These are phyloP conservation scores for Huso huso DNA, from an alignment of 2,797 vertebrate genomes.

Conservation along the genomic window DNA sequence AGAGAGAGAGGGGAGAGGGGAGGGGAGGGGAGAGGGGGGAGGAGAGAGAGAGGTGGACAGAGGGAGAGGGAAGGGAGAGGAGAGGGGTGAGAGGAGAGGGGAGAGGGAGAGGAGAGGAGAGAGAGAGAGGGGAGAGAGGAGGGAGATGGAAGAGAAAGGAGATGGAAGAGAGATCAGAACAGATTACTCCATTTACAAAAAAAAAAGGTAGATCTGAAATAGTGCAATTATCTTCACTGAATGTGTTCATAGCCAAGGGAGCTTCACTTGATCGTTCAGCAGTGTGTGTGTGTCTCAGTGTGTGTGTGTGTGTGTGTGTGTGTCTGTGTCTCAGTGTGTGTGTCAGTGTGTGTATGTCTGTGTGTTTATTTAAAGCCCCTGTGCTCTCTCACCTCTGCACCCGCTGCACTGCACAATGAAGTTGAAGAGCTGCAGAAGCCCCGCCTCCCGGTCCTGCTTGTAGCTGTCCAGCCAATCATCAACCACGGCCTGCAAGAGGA, in stretches of 20 bases:
- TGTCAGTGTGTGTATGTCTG: neutral
- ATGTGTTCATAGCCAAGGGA: neutral
- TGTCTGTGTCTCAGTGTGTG: no score
- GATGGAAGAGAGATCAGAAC: neutral
- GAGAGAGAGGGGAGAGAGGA: neutral
- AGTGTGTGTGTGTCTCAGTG: no score
- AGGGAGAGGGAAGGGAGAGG: neutral
- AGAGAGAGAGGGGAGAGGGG: neutral
- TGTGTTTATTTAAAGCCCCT: slow-evolving; percentile 16
- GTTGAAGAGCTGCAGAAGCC: slow-evolving; percentile 75
- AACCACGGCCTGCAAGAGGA: slow-evolving; percentile 63
- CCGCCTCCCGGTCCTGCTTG: slow-evolving; percentile 57
- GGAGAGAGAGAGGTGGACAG: neutral
- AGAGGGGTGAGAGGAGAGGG: neutral
- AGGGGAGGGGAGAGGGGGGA: neutral
- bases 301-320: no score
- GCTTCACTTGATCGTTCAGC: no score
- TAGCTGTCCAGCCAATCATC: slow-evolving; percentile 86
- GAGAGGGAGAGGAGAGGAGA: neutral
- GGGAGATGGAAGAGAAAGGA: neutral
- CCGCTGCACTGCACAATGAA: slow-evolving; percentile 77
- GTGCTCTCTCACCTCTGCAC: slow-evolving; percentile 71
- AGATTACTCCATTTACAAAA: slow-evolving; percentile 4
- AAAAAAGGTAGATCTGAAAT: neutral
- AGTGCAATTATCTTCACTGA: slow-evolving; percentile 8